Evolutionary conservation across 2,888 invertebrate species (phyloP).

Genomic region (Agrochola lychnidis): DNA sequence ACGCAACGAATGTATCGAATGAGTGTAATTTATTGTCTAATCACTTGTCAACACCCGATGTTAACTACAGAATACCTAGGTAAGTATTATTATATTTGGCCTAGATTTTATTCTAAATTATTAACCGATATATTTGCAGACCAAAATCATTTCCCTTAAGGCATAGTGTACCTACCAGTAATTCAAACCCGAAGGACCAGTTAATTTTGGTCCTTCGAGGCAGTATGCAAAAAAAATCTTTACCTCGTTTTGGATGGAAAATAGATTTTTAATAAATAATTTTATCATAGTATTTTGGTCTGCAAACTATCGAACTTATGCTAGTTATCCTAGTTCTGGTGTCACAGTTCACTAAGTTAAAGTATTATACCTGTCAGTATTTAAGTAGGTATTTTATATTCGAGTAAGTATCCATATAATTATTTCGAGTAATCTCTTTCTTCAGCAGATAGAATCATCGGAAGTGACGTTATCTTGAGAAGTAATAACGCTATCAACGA

Average conservation of each 20-base stretch:
- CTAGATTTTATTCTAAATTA: conserved; percentile 55
- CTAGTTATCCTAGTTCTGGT: conserved; percentile 54
- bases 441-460: not conserved
- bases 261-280: not conserved
- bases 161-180: not conserved
- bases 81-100: conserved; percentile 62
- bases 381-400: conserved; percentile 23
- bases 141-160: conserved; percentile 1
- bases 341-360: conserved; percentile 49
- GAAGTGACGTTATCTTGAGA: not conserved
- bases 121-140: conserved; percentile 44
- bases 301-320: conserved; percentile 44
- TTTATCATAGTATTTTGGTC: conserved; percentile 29
- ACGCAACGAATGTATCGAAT: conserved; percentile 43
- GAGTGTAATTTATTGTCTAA: conserved; percentile 79
- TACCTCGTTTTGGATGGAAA: not conserved
- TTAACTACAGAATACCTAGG: conserved; percentile 57
- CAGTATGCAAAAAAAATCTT: not conserved
- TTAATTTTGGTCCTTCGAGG: conserved; percentile 10
- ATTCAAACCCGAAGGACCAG: not conserved
- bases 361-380: conserved; percentile 6
- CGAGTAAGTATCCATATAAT: conserved; percentile 15
- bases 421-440: conserved; percentile 55
- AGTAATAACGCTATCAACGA: conserved; percentile 3
- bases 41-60: conserved; percentile 71